These are phyloP conservation scores for Zosterops hypoxanthus DNA, from an alignment of 2,113 vertebrate species.

Conservation along the genomic window DNA sequence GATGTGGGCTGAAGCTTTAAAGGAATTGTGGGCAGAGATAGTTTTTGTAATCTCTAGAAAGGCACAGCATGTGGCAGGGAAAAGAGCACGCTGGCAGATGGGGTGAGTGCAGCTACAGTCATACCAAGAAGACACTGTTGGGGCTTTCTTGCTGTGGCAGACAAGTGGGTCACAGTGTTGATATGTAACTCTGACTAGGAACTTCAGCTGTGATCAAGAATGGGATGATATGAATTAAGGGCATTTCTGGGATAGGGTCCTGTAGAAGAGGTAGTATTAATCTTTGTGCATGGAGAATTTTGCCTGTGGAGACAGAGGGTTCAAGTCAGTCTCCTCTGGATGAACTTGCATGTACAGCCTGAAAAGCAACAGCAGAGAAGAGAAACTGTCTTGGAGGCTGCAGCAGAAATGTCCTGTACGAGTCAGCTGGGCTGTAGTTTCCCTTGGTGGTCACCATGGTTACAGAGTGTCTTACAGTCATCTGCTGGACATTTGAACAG, in stretches of 20 bases:
- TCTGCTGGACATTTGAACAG: not conserved
- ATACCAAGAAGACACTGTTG: not conserved
- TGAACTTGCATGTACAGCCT: not conserved
- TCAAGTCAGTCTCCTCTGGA: not conserved
- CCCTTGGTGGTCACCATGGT: not conserved
- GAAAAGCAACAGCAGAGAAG: not conserved
- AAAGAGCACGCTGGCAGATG: constrained; percentile 5
- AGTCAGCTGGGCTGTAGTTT: not conserved
- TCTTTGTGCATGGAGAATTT: not conserved
- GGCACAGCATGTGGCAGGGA: constrained; percentile 14
- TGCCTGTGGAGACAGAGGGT: not conserved
- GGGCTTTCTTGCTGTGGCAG: not conserved
- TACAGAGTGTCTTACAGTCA: not conserved
- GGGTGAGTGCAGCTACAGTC: not conserved
- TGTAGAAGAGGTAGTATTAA: not conserved
- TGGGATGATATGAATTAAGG: not conserved
- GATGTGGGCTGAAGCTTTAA: not conserved
- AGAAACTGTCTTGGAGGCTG: not conserved
- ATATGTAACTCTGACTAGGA: not conserved
- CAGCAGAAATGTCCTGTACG: not conserved
- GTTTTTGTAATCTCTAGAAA: constrained; percentile 21
- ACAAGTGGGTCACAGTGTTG: not conserved
- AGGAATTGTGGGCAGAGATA: not conserved
- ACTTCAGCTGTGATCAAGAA: not conserved
- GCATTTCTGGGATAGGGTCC: not conserved